phyloP scores from a whole-genome alignment of 2,113 vertebrate genomes.

The Salminus brasiliensis region DNA sequence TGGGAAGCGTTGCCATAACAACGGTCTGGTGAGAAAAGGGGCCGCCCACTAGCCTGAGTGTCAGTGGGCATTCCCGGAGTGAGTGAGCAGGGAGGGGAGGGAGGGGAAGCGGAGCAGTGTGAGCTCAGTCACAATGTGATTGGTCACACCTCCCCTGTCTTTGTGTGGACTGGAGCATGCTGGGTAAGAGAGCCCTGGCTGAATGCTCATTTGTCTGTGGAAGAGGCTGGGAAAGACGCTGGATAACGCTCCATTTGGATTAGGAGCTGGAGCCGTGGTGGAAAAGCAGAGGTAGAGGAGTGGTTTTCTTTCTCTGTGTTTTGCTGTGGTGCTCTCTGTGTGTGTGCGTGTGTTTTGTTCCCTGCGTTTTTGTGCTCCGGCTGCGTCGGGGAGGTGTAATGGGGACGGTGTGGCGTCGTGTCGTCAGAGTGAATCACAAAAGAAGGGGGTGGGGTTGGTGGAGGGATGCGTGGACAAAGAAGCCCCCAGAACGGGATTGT shows the following conservation, averaged over 20 bases:
- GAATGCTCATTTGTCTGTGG: constrained; percentile 87
- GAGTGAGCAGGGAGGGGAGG: constrained; percentile 70
- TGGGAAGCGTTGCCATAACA: constrained; percentile 87
- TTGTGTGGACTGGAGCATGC: constrained; percentile 88
- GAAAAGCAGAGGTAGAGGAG: constrained; percentile 76
- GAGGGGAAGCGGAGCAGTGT: constrained; percentile 60
- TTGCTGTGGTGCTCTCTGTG: neutral
- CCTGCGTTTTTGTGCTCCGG: constrained; percentile 7
- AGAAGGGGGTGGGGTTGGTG: constrained; percentile 77
- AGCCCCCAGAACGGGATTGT: constrained; percentile 69
- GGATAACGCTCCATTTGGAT: constrained; percentile 69
- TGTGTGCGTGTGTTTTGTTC: neutral
- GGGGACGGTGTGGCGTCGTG: constrained; percentile 31
- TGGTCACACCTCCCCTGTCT: constrained; percentile 96
- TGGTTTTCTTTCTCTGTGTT: constrained; percentile 33
- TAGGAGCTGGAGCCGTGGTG: constrained; percentile 73
- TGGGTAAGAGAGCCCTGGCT: constrained; percentile 86
- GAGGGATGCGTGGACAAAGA: constrained; percentile 75
- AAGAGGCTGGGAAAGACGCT: constrained; percentile 68
- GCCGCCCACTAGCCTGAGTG: constrained; percentile 81
- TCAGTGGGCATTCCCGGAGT: constrained; percentile 79
- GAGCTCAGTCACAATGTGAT: constrained; percentile 83
- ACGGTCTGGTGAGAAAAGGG: constrained; percentile 77
- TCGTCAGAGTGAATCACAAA: constrained; percentile 67
- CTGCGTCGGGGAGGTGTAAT: constrained; percentile 45